Percentiles rank a stretch among this genome's conserved stretches.
Evolutionary conservation across 2,113 vertebrate genomes (phyloP).

Genomic region (Rhinolophus sinicus): DNA sequence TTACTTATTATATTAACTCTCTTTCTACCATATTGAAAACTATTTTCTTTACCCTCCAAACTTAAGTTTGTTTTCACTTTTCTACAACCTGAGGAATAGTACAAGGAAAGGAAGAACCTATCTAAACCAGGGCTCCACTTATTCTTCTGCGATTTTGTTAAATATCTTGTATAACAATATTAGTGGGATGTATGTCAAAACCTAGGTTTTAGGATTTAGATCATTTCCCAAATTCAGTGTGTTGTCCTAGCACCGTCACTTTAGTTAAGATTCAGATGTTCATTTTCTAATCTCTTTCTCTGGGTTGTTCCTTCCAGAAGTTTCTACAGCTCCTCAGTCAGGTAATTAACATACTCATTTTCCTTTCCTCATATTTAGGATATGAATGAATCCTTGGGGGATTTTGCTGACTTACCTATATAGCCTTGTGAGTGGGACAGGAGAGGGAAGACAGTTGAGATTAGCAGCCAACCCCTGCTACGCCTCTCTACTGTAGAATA

Average conservation of each 20-base stretch:
- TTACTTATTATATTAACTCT: not conserved
- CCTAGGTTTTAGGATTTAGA: not conserved
- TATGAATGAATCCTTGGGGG: not conserved
- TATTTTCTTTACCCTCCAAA: not conserved
- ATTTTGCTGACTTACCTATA: slow-evolving; percentile 9
- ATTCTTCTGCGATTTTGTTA: not conserved
- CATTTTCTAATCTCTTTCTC: slow-evolving; percentile 22
- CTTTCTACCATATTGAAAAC: not conserved
- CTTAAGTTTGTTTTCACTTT: not conserved
- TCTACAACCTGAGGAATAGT: not conserved
- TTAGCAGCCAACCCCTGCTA: not conserved
- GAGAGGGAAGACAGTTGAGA: not conserved
- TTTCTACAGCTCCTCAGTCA: not conserved
- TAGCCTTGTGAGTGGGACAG: not conserved
- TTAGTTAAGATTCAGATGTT: slow-evolving; percentile 3
- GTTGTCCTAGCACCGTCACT: not conserved
- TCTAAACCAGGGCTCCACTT: not conserved
- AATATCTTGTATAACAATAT: not conserved
- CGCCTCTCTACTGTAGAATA: not conserved
- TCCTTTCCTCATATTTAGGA: not conserved
- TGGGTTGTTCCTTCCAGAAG: not conserved
- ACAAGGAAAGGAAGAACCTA: not conserved
- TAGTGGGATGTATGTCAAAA: not conserved
- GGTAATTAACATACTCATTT: not conserved
- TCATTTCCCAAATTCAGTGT: not conserved